Conservation (phyloP, 2,888 invertebrate genomes). For the Nysson spinosus region DNA sequence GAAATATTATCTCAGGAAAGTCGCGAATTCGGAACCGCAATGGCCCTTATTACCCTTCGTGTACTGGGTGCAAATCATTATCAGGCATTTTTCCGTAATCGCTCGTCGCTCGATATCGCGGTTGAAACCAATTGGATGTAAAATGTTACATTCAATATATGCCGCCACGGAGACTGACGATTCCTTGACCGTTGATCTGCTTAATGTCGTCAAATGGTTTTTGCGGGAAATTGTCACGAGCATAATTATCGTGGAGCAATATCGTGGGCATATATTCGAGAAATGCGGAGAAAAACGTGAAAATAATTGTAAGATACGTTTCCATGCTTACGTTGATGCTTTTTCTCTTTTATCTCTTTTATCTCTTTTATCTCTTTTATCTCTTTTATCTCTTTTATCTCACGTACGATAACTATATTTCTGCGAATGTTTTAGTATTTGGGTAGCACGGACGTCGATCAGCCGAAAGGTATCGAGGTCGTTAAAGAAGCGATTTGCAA, state of each 20-base stretch:
- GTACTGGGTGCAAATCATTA: no score
- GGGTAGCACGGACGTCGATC: slow-evolving; percentile 96
- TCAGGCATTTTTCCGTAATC: no score
- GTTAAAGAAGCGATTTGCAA: slow-evolving; percentile 98
- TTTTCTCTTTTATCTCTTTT: no score
- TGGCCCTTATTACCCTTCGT: no score
- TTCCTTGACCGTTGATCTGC: slow-evolving; percentile 35
- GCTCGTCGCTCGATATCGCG: no score
- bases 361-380: no score
- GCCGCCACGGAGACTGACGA: slow-evolving; percentile 1
- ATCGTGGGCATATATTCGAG: slow-evolving; percentile 1
- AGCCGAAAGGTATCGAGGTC: slow-evolving; percentile 98
- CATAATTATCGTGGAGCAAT: slow-evolving; percentile 11
- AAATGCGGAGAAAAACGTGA: slow-evolving; percentile 12
- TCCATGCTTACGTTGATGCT: slow-evolving; percentile 11
- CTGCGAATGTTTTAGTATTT: slow-evolving; percentile 84
- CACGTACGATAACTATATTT: neutral
- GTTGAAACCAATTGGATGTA: no score
- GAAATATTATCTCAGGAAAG: no score
- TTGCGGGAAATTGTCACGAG: neutral
- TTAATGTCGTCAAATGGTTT: no score
- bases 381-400: no score
- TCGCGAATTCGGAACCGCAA: no score
- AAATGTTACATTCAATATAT: no score
- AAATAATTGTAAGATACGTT: slow-evolving; percentile 17